phyloP scores from a whole-genome alignment of 2,797 vertebrate genomes.

The Botia kubotai region DNA sequence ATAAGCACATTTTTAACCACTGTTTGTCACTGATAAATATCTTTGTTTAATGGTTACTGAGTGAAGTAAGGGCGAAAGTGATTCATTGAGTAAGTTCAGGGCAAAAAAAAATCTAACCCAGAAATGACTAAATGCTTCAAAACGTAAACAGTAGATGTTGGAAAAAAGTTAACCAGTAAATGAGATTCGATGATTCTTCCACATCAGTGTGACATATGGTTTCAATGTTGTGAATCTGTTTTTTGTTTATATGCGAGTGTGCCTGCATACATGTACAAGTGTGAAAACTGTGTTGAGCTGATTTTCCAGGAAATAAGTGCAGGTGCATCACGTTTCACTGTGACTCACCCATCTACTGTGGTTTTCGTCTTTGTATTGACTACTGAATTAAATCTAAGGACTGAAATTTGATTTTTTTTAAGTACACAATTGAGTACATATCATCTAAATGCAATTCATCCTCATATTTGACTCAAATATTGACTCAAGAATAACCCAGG shows the following conservation, averaged over 20 bases:
- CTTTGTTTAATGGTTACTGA: neutral
- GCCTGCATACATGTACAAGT: neutral
- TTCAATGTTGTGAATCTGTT: neutral
- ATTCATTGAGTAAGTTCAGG: constrained; percentile 21
- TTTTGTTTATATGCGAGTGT: neutral
- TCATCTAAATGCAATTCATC: neutral
- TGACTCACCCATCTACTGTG: constrained; percentile 18
- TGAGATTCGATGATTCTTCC: constrained; percentile 3
- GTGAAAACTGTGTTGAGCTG: constrained; percentile 23
- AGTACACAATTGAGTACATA: neutral
- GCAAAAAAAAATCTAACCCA: constrained; percentile 32
- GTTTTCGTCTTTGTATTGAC: neutral
- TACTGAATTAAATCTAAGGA: neutral
- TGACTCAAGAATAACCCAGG: too few species aligned
- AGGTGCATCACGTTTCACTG: constrained; percentile 31
- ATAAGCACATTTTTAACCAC: neutral
- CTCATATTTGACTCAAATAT: too few species aligned
- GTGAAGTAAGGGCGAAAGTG: constrained; percentile 9
- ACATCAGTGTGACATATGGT: neutral
- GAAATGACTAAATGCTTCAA: constrained; percentile 13
- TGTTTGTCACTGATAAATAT: neutral
- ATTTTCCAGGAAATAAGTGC: constrained; percentile 41
- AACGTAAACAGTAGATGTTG: neutral
- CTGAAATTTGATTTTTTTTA: neutral
- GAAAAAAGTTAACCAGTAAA: constrained; percentile 14